These are phyloP conservation scores for Fregetta grallaria DNA, from an alignment of 2,113 vertebrate species.

Conservation along the genomic window DNA sequence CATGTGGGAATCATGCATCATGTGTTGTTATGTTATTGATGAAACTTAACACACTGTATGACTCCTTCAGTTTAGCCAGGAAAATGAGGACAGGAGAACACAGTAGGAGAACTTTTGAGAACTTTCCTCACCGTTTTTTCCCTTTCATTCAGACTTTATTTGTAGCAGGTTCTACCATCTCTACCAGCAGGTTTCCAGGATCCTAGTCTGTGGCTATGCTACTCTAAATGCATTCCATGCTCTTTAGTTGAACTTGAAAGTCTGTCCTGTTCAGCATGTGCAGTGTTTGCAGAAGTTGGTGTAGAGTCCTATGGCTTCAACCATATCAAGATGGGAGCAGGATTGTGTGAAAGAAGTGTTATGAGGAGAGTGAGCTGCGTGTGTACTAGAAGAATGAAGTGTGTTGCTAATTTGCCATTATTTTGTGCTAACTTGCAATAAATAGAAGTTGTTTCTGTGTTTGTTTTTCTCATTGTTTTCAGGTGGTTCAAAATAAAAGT, in stretches of 20 bases:
- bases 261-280: background rate
- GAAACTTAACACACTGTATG: background rate
- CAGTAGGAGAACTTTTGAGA: background rate
- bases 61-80: background rate
- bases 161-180: background rate
- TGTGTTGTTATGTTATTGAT: background rate
- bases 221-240: background rate
- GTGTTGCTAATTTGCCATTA: background rate
- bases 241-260: background rate
- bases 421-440: background rate
- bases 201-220: background rate
- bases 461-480: background rate
- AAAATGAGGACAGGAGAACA: background rate
- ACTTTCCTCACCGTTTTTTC: background rate
- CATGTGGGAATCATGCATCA: background rate
- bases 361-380: background rate
- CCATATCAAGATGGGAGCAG: background rate
- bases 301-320: background rate
- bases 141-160: background rate
- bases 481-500: constrained; percentile 88
- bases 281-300: background rate
- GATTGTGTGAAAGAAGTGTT: background rate
- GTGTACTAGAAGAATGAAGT: background rate
- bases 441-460: background rate
- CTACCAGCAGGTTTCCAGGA: background rate